These are phyloP conservation scores for Drosophila ficusphila DNA, from an alignment of 1,140 invertebrate genomes.

Conservation along the genomic window DNA sequence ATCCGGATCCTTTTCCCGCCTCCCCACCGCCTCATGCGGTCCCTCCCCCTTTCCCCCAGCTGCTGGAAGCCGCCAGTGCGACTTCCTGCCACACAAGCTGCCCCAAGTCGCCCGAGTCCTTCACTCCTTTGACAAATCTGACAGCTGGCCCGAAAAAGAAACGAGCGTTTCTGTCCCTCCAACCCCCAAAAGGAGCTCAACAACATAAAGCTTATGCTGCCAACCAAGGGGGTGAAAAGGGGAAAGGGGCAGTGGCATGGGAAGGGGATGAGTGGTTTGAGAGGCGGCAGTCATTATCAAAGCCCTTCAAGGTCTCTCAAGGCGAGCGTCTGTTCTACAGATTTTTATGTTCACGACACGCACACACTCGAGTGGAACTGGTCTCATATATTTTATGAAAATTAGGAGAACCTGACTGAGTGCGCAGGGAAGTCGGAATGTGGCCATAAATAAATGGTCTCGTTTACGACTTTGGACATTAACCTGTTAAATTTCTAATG, in stretches of 20 bases:
- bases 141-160: conserved; percentile 52
- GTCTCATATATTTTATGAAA: conserved; percentile 65
- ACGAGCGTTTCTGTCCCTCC: conserved; percentile 24
- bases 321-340: conserved; percentile 53
- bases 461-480: conserved; percentile 83
- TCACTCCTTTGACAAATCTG: conserved; percentile 60
- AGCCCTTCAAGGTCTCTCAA: conserved; percentile 69
- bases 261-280: conserved; percentile 11
- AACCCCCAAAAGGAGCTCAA: conserved; percentile 54
- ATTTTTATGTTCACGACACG: conserved; percentile 69
- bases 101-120: conserved; percentile 44
- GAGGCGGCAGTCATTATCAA: conserved; percentile 67
- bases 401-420: conserved; percentile 47
- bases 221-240: conserved; percentile 43
- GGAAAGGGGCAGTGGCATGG: neutral
- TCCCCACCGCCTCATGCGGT: conserved; percentile 4
- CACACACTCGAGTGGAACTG: conserved; percentile 18
- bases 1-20: conserved; percentile 14
- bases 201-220: conserved; percentile 60
- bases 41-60: neutral
- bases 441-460: conserved; percentile 82
- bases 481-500: conserved; percentile 83
- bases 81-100: conserved; percentile 48
- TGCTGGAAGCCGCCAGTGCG: conserved; percentile 16
- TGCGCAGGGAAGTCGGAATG: conserved; percentile 42